phyloP scores from a whole-genome alignment of 53 echinoderm and acorn worm genomes.

The Luidia sarsii region DNA sequence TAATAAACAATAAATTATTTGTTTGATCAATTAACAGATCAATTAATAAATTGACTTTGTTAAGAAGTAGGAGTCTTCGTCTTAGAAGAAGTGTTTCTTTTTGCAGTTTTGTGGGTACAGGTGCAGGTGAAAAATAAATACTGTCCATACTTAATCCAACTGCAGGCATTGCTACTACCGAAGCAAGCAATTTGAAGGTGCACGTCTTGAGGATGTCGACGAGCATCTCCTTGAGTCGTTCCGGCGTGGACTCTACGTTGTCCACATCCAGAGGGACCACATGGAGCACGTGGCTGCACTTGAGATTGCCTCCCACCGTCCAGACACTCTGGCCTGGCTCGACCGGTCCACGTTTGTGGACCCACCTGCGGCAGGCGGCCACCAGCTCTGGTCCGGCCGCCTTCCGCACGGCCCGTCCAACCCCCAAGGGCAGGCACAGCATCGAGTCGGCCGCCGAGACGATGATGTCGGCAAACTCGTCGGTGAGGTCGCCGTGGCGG shows the following conservation, averaged over 20 bases:
- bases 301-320: conserved; percentile 50
- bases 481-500: conserved; percentile 39
- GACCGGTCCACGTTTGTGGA: conserved; percentile 24
- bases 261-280: conserved; percentile 26
- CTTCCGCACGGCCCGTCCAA: conserved; percentile 20
- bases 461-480: conserved; percentile 53
- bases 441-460: conserved; percentile 35
- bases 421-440: background rate
- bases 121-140: too few relatives aligned
- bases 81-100: too few relatives aligned
- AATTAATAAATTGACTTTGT: too few relatives aligned
- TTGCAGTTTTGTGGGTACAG: too few relatives aligned
- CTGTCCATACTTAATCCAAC: conserved; percentile 66
- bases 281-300: conserved; percentile 56
- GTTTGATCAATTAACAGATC: too few relatives aligned
- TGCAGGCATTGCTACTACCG: conserved; percentile 56
- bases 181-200: conserved; percentile 17
- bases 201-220: conserved; percentile 39
- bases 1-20: background rate
- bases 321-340: conserved; percentile 29
- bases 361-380: conserved; percentile 32
- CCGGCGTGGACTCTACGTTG: background rate
- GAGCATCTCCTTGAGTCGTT: background rate
- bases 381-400: conserved; percentile 41
- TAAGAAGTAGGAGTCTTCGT: too few relatives aligned